Evolutionary conservation across 2,797 vertebrate species (phyloP).

Genomic region (Loris lydekkerianus): DNA sequence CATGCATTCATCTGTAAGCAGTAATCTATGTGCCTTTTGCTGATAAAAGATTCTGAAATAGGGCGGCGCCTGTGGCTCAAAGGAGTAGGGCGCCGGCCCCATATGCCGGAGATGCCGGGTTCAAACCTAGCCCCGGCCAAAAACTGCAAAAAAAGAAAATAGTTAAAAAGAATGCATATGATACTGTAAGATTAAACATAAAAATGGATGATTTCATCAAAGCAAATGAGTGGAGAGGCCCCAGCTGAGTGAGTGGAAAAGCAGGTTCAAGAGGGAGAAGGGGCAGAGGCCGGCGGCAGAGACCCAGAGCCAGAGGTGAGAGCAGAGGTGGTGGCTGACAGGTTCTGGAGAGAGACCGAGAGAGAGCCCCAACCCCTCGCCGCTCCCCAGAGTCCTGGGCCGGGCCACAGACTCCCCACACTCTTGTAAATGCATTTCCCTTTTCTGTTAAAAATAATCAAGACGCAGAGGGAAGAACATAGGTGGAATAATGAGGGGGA

Average conservation of each 20-base stretch:
- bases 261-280: background rate
- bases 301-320: background rate
- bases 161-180: background rate
- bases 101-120: too few relatives aligned
- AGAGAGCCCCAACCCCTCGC: rapidly evolving
- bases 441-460: conserved; percentile 7
- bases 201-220: background rate
- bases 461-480: background rate
- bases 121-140: too few relatives aligned
- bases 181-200: background rate
- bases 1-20: background rate
- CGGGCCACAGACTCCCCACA: background rate
- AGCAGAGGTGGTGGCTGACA: background rate
- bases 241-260: background rate
- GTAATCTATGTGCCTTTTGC: background rate
- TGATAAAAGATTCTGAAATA: background rate
- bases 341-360: background rate
- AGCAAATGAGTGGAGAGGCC: background rate
- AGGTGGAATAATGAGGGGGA: background rate
- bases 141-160: background rate
- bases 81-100: too few relatives aligned
- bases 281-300: background rate
- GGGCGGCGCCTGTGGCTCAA: too few relatives aligned
- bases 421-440: background rate
- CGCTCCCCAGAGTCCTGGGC: background rate